These are phyloP conservation scores for Notolepis coatsorum DNA, from an alignment of 2,797 vertebrate species.

Conservation along the genomic window DNA sequence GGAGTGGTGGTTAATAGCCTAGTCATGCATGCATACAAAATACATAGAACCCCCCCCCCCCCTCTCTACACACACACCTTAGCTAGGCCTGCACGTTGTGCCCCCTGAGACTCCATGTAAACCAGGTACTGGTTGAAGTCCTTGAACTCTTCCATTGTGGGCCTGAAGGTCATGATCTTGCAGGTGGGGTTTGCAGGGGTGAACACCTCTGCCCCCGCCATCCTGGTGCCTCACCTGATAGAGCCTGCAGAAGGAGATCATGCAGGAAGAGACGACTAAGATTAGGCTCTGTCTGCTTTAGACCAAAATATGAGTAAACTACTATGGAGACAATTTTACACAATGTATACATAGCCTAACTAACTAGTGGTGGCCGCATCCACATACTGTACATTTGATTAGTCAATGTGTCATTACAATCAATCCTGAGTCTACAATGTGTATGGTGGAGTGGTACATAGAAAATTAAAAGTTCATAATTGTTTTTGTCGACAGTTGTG, in stretches of 20 bases:
- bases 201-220: conserved; percentile 85
- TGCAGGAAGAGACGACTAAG: too few relatives aligned
- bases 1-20: background rate
- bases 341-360: too few relatives aligned
- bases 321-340: too few relatives aligned
- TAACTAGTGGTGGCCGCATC: too few relatives aligned
- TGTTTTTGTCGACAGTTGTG: too few relatives aligned
- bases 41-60: background rate
- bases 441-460: too few relatives aligned
- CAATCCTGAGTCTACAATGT: too few relatives aligned
- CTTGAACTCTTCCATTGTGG: conserved; percentile 94
- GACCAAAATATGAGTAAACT: too few relatives aligned
- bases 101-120: conserved; percentile 97
- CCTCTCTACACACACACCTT: conserved; percentile 82
- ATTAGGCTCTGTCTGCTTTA: too few relatives aligned
- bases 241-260: conserved; percentile 33
- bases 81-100: conserved; percentile 94
- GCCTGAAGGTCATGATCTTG: conserved; percentile 98
- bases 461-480: too few relatives aligned
- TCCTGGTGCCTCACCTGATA: conserved; percentile 74
- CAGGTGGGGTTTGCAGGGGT: conserved; percentile 90
- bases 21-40: background rate
- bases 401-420: too few relatives aligned
- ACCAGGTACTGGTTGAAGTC: conserved; percentile 95
- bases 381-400: too few relatives aligned